Conservation (phyloP, 2,797 vertebrate genomes). For the Florisuga fusca region DNA sequence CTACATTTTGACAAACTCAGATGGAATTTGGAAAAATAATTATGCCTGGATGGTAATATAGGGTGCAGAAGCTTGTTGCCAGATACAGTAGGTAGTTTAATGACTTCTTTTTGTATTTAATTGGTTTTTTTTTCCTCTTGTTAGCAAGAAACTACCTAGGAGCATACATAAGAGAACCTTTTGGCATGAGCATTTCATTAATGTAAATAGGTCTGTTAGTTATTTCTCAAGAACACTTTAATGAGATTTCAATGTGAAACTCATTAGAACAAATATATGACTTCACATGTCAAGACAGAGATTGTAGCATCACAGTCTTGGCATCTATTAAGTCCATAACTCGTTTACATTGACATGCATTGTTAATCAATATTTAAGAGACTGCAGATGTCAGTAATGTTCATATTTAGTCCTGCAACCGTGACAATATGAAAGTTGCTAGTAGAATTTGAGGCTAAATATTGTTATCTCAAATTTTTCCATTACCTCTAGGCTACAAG, state of each 20-base stretch:
- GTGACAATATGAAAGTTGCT: conserved; percentile 75
- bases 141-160: conserved; percentile 40
- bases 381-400: conserved; percentile 75
- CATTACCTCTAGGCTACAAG: conserved; percentile 77
- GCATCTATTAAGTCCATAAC: conserved; percentile 81
- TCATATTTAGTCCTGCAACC: conserved; percentile 72
- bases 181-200: conserved; percentile 73
- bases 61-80: conserved; percentile 25
- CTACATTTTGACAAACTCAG: background rate
- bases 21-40: background rate
- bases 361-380: conserved; percentile 80
- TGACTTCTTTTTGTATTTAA: conserved; percentile 31
- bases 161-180: conserved; percentile 47
- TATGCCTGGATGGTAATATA: background rate
- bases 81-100: conserved; percentile 44
- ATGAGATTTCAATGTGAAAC: conserved; percentile 76
- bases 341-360: conserved; percentile 77
- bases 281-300: conserved; percentile 77
- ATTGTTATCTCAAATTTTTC: conserved; percentile 59
- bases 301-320: conserved; percentile 71
- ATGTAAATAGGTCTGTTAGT: conserved; percentile 71
- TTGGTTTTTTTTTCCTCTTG: conserved; percentile 28
- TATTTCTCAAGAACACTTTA: conserved; percentile 72
- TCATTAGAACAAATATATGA: conserved; percentile 77
- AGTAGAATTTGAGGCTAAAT: conserved; percentile 72